Evolutionary conservation across 2,888 invertebrate species (phyloP), one percentile per base, ranked within the genome.

Genomic region (Nysson spinosus): DNA sequence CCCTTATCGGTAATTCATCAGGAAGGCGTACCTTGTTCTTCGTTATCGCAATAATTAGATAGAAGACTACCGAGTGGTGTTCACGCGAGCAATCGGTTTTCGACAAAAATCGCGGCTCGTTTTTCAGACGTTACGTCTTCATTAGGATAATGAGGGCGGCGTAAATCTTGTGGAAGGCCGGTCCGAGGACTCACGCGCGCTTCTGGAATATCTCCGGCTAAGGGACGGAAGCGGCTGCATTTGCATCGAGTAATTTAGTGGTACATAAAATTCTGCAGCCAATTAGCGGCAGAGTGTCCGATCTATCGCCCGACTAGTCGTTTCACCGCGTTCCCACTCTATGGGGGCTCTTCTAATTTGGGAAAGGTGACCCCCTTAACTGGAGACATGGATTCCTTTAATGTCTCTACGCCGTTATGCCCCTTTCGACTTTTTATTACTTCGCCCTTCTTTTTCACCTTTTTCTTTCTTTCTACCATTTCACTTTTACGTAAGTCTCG

Each of bases 231-330:
- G 79, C 80, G 71, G 50, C 52, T 67, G 72, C 79, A 84, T 85
- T 84, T 85, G 85, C 86, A 85, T 85, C 76, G 63, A 69, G 80
- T 81, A 83, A 85, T 85, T 86, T 85, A 83, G 79, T 77, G 81
- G 66, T 73, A 77, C 82, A 82, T 85, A 85, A 85, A 86, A 83
- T 82, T 80, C 79, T 74, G 73, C 57, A 75, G 74, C 72, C 82
- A 85, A 86, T 86, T 86, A 86, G 82, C 82, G 77, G 67, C 64
- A 69, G 69, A 78, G 79, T 75, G 82, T 82, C 79, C 78, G 80
- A 81, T 82, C 78, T 75, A 78, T 82, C 77, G 79, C 70, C 75
- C 68, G 69, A 54, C 62, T 50, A 56, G 73, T 62, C 69, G 56
- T 69, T 70, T 17, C n/a, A 34, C 58, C 43, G 54, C 50, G 46